Evolutionary conservation across 2,113 vertebrate genomes (phyloP), one percentile per base, ranked within the genome.

Genomic region (Hydrochoerus hydrochaeris): DNA sequence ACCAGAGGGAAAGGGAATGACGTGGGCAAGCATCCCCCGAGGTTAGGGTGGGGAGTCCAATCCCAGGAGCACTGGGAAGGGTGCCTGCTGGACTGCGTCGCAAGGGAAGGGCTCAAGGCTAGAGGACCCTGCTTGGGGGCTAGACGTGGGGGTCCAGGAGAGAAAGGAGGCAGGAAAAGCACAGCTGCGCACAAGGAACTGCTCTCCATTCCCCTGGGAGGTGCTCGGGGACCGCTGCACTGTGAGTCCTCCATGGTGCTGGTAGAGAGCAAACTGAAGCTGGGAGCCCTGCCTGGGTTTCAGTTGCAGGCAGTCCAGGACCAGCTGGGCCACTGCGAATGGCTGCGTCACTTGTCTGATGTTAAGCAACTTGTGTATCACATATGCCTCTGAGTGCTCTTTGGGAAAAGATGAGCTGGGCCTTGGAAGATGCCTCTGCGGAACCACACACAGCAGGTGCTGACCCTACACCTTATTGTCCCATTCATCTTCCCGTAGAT

Each of bases 1-100:
- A 6, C 96, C 96, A n/a, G 17, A 93, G 28, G 89, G 95, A 96
- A 84, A 85, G 96, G 90, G 91, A 88, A 77, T 95, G 96, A 93
- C 77, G 58, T 90, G 85, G 93, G 92, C 94, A 97, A 83, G 1
- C 95, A 77, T 90, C 19, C 41, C 3, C 49, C 75, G 52, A 62
- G 90, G 60, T 54, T 52, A 49, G 35, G 32, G 41, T n/a, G 54
- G 88, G 19, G 88, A 28, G 57, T 57, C 38, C 85, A 57, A 90
- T 82, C 41, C 3, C 58, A 46, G 88, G 63, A 62, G 73, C 54
- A 4, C 0, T 0, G 24, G 0, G 0, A 35, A 32, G 71, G n/a
- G 78, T 5, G 67, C 32, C 65, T 82, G 11, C 28, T 7, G 12
- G 2, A 17, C 35, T 82, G 46, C 38, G 41, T 58, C 0, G 0